phyloP scores from a whole-genome alignment of 2,888 invertebrate species.

The Oscheius sp. region DNA sequence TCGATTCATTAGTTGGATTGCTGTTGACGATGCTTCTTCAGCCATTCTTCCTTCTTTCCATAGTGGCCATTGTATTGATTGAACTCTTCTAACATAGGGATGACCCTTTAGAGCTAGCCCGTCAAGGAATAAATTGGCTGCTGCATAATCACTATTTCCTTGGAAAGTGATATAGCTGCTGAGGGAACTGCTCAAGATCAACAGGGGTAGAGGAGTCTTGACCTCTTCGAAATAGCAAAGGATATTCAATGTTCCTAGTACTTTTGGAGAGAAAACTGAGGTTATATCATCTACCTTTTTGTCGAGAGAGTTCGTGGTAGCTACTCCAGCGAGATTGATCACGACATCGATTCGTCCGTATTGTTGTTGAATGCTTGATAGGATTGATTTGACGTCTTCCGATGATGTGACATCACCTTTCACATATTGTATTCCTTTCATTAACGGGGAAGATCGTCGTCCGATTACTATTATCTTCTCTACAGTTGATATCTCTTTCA shows the following conservation, averaged over 20 bases:
- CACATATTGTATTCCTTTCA: not conserved
- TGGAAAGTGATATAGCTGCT: slow-evolving; percentile 53
- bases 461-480: slow-evolving; percentile 9
- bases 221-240: slow-evolving; percentile 32
- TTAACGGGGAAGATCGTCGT: slow-evolving; percentile 5
- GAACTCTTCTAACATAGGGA: slow-evolving; percentile 11
- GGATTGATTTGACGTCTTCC: not conserved
- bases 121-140: slow-evolving; percentile 58
- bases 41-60: slow-evolving; percentile 44
- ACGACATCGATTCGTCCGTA: slow-evolving; percentile 17
- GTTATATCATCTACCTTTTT: slow-evolving; percentile 38
- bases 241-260: slow-evolving; percentile 41
- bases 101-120: slow-evolving; percentile 24
- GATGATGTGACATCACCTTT: slow-evolving; percentile 11
- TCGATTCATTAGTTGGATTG: slow-evolving; percentile 30
- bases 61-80: slow-evolving; percentile 41
- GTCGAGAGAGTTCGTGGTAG: slow-evolving; percentile 27
- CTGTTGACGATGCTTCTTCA: not conserved
- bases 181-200: slow-evolving; percentile 56
- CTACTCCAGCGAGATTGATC: slow-evolving; percentile 45
- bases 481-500: slow-evolving; percentile 2
- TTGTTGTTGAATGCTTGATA: not conserved
- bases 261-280: slow-evolving; percentile 40
- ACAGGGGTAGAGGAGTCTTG: slow-evolving; percentile 33
- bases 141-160: slow-evolving; percentile 56